Evolutionary conservation across 1,140 invertebrate genomes (phyloP).

Genomic region (Druon quercuslanigerum): DNA sequence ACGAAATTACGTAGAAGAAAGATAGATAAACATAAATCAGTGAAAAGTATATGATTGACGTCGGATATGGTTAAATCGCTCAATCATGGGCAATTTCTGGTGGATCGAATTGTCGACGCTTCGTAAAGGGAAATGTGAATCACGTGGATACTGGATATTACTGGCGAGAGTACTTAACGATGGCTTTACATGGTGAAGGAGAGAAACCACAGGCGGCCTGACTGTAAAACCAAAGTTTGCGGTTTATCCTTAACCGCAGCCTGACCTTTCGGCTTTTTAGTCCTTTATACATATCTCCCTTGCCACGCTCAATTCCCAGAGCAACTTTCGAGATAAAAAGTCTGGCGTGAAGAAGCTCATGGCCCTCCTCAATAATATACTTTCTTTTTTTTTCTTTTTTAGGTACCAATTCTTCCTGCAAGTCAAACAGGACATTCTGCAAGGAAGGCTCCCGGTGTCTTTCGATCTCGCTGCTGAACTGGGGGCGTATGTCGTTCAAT

Average conservation of each 20-base stretch:
- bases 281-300: conserved; percentile 28
- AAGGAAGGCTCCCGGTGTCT: conserved; percentile 90
- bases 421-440: conserved; percentile 95
- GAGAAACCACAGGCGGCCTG: conserved; percentile 38
- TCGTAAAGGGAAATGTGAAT: conserved; percentile 10
- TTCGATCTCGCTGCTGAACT: conserved; percentile 94
- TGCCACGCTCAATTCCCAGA: not conserved
- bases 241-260: conserved; percentile 35
- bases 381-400: conserved; percentile 60
- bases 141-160: conserved; percentile 18
- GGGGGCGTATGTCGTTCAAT: conserved; percentile 95
- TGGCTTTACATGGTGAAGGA: conserved; percentile 39
- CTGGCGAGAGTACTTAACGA: conserved; percentile 39
- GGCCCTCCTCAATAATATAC: conserved; percentile 42
- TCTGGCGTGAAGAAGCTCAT: conserved; percentile 19
- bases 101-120: not conserved
- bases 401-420: conserved; percentile 98
- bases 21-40: too few relatives aligned
- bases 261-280: conserved; percentile 38
- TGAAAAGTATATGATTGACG: too few relatives aligned
- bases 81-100: too few relatives aligned
- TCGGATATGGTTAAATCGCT: too few relatives aligned
- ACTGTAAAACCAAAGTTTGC: conserved; percentile 43
- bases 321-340: conserved; percentile 29
- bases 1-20: too few relatives aligned